Base-by-base conservation (phyloP, 2,113 vertebrate genomes). In the Pseudonaja textilis region DNA sequence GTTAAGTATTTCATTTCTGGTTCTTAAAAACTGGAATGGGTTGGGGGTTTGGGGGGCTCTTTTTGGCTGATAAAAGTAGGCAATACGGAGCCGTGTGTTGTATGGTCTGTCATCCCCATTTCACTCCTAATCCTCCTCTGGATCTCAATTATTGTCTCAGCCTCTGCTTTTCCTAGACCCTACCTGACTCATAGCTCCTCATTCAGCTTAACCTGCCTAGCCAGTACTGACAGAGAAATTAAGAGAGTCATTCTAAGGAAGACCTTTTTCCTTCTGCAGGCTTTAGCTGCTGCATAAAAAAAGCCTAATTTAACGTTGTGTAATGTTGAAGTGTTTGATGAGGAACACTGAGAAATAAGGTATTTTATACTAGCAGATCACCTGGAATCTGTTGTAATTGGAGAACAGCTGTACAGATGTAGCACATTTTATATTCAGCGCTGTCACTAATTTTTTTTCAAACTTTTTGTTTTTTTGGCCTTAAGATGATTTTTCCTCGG, bases 1-100 rank as follows among this genome's bases (percentile, higher is more conserved):
- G 99, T 99, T 96, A 97, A 87, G 94, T 94, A 90, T 85, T 91
- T 90, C 20, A 91, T 92, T 93, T 92, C 25, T 12, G 52, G 54
- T 3, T 12, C 29, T 59, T 69, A 29, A 25, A 22, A 18, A 4
- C 88, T 23, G 85, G 12, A 23, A 64, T 88, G 52, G 47, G 81
- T 45, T 57, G 26, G 61, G 23, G 1, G 23, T 9, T 12, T 61
- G 11, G 56, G 50, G 20, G 22, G 7, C 54, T 23, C 20, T 92
- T 29, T 55, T 23, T 16, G 9, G 1, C 23, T 69, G 11, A 34
- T 91, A 74, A 91, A 92, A 89, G 18, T n/a, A 85, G 54, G 85
- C 6, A 87, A 39, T 9, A 1, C 22, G 34, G 74, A 81, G 74
- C 74, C 22, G 18, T 39, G 34, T 39, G 18, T 81, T 81, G 34